Conservation (phyloP, 1,140 invertebrate species). For the Mya arenaria region DNA sequence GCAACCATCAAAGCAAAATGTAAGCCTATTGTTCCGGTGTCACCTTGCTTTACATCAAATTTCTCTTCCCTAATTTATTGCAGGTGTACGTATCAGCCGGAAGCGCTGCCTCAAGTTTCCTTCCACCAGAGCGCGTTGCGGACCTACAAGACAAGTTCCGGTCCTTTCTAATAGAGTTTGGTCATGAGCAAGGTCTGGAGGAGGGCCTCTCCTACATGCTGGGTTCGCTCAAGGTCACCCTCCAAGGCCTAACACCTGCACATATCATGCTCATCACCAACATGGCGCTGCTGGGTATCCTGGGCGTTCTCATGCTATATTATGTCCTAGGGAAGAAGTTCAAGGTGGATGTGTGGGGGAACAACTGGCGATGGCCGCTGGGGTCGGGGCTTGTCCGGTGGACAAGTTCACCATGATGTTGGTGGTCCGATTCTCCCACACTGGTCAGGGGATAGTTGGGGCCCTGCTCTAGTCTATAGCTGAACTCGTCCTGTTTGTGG, state of each 20-base stretch:
- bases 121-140: neutral
- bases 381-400: neutral
- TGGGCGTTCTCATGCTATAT: neutral
- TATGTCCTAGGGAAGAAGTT: slow-evolving; percentile 10
- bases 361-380: neutral
- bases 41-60: no score
- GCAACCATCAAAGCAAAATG: no score
- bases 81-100: slow-evolving; percentile 16
- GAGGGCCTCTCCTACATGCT: slow-evolving; percentile 3
- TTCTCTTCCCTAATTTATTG: no score
- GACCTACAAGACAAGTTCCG: slow-evolving; percentile 13
- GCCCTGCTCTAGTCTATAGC: no score
- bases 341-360: slow-evolving; percentile 17
- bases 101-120: neutral
- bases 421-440: slow-evolving; percentile 7
- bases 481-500: no score
- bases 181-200: neutral
- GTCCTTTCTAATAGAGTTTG: neutral
- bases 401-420: neutral
- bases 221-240: neutral
- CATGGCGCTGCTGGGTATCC: neutral
- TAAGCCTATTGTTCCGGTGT: no score
- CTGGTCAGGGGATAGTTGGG: no score
- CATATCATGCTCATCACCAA: neutral
- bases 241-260: slow-evolving; percentile 7